phyloP scores from a whole-genome alignment of 2,113 vertebrate genomes.

The Apteryx mantelli region DNA sequence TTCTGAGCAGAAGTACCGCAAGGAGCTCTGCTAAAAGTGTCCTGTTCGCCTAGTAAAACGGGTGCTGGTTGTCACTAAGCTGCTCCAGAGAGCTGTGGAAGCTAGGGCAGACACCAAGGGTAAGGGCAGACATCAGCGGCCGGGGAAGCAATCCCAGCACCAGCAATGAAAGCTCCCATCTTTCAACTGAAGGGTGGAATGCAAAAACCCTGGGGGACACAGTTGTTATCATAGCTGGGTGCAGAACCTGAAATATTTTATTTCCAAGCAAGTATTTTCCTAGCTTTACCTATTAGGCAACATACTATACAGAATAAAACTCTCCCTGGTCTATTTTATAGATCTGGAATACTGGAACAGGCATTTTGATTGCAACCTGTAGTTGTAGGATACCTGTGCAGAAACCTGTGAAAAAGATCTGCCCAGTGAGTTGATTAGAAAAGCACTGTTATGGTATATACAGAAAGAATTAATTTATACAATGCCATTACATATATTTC shows the following conservation, averaged over 20 bases:
- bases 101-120: background rate
- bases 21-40: background rate
- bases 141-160: rapidly evolving
- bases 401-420: background rate
- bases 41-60: background rate
- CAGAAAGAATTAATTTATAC: background rate
- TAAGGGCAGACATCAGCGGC: background rate
- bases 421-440: background rate
- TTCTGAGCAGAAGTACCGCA: background rate
- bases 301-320: background rate
- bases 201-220: background rate
- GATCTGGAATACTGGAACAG: background rate
- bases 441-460: background rate
- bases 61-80: background rate
- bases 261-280: background rate
- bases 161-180: rapidly evolving
- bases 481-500: background rate
- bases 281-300: background rate
- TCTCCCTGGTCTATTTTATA: background rate
- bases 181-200: background rate
- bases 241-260: background rate
- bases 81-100: background rate
- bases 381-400: background rate
- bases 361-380: background rate
- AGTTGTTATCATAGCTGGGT: background rate